Evolutionary conservation across 2,113 vertebrate genomes (phyloP).

Genomic region (Zootoca vivipara): DNA sequence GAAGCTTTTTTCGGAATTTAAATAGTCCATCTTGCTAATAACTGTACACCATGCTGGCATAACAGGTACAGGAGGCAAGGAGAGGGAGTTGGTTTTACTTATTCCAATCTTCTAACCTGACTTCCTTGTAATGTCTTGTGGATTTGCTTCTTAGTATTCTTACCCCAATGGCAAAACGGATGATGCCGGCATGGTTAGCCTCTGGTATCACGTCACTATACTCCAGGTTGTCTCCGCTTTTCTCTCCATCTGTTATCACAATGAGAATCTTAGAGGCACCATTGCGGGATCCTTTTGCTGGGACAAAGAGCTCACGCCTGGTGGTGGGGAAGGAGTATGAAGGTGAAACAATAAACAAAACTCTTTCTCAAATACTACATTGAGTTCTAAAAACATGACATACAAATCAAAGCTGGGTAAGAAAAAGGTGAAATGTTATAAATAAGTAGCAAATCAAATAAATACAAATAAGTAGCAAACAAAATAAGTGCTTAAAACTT

Average conservation of each 20-base stretch:
- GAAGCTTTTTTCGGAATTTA: neutral
- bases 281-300: conserved; percentile 45
- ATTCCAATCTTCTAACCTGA: neutral
- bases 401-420: neutral
- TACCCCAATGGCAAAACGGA: conserved; percentile 70
- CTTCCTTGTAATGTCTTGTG: neutral
- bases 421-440: neutral
- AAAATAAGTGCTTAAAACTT: neutral
- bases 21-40: neutral
- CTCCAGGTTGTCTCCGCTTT: conserved; percentile 26
- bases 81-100: neutral
- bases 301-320: conserved; percentile 61
- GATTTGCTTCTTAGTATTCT: neutral
- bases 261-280: conserved; percentile 65
- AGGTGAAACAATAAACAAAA: neutral
- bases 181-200: conserved; percentile 49
- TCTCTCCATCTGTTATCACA: conserved; percentile 71
- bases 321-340: neutral
- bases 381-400: neutral
- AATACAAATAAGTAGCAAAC: too few species aligned
- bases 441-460: neutral
- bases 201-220: conserved; percentile 33
- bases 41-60: neutral
- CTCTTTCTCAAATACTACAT: neutral
- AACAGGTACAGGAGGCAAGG: neutral